Evolutionary conservation across 1,140 invertebrate genomes (phyloP), one percentile per base, ranked within the genome.

Genomic region (Vanessa atalanta): DNA sequence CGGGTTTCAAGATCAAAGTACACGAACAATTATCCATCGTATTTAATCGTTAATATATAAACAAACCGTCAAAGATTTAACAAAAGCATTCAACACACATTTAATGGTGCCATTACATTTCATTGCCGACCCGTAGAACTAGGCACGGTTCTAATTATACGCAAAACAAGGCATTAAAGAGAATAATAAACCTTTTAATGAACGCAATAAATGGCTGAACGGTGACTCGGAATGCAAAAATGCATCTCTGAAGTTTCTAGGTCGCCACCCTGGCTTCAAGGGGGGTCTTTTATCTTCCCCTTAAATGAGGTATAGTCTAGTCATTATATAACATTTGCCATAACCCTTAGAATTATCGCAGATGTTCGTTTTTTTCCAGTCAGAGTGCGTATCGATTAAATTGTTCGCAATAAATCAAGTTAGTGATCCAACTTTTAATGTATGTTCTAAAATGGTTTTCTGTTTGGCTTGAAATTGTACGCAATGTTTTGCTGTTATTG

Each of bases 131-230:
- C 53, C 37, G 23, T 61, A 37, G 16, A 61, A 47, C 53, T 15
- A 72, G 43, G 12, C 65, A 67, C 55, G 31, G 5, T 73, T 67
- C 53, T 73, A 67, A 73, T 73, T 67, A 73, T 64, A 66, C 70
- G 61, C 67, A 70, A 75, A 74, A 70, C 64, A 67, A 47, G 37
- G 55, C 65, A 63, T 65, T 70, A 64, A 69, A 47, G 68, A 69
- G 73, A 70, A 78, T 81, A 78, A 75, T 76, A 81, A 70, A 75
- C 16, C 64, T 70, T 66, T 76, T 81, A 81, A 81, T 79, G 79
- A 79, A 72, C 31, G 73, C 72, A 81, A 81, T 81, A 81, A 81
- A 78, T 73, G 70, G 47, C 70, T 55, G 61, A 73, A 69, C 51
- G 63, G 65, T 64, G 55, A 63, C 64, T 23, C 48, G 68, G 65